Evolutionary conservation across 2,797 vertebrate species (phyloP), one percentile per base, ranked within the genome.

Genomic region (Pyrocephalus nanus): DNA sequence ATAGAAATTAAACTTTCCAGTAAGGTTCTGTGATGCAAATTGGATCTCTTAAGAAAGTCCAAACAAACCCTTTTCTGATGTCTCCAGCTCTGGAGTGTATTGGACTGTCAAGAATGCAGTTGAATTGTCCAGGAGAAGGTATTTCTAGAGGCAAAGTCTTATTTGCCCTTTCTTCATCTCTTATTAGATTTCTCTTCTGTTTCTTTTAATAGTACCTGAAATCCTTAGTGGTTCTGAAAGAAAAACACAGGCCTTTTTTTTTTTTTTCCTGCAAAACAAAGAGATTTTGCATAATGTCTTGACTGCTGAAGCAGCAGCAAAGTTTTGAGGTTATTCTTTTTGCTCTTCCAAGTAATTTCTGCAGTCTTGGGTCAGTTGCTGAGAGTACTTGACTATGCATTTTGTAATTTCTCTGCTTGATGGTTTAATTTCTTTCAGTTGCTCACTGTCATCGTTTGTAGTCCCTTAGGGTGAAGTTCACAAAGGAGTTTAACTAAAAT

Each of bases 381-480:
- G 77, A 81, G 58, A 80, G 43, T 75, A 62, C 48, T 82, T 75
- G 58, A 58, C 51, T 47, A 7, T 82, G 72, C 30, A 25, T 93
- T 93, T 92, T 4, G 3, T 84, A 48, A 72, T 75, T 93, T 90
- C 54, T 82, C 50, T 83, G 58, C 55, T 53, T 73, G 70, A 40
- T 69, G n/a, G 47, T 78, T 96, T 80, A 40, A 69, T 90, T 92
- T 85, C 61, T 86, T 19, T 88, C 55, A 60, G 36, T 90, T 86
- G 73, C 40, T 86, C 42, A 2, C 53, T 86, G 73, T 87, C 40
- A 36, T 79, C 1, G 0, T 71, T 53, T 62, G 53, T 73, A 71
- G 53, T 82, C 29, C 61, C 50, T 84, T 67, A 76, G 55, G 64
- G 55, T 88, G 12, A n/a, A 85, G 53, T 73, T 87, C 79, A 53